These are phyloP conservation scores for Novumbra hubbsi DNA, from an alignment of 2,797 vertebrate genomes.

Conservation along the genomic window DNA sequence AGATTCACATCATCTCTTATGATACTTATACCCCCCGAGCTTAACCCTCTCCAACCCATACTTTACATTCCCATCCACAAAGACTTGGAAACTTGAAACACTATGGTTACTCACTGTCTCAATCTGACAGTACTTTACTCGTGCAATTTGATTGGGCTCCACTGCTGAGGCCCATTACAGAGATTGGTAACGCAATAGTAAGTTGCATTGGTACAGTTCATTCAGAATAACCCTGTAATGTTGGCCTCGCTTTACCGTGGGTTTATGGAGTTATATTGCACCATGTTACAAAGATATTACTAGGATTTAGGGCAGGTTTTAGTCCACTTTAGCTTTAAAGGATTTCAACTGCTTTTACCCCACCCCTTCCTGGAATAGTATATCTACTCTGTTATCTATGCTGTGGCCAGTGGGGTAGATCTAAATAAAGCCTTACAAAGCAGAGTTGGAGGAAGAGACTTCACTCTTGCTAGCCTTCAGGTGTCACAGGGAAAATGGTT, in stretches of 20 bases:
- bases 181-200: not conserved
- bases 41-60: not conserved
- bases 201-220: not conserved
- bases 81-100: slow-evolving; percentile 3
- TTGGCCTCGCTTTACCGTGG: not conserved
- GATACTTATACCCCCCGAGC: not conserved
- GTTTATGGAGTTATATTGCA: not conserved
- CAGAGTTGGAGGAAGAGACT: slow-evolving; percentile 25
- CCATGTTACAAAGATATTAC: slow-evolving; percentile 10
- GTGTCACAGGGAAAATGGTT: slow-evolving; percentile 44
- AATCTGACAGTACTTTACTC: not conserved
- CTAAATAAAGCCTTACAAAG: slow-evolving; percentile 23
- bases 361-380: not conserved
- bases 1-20: slow-evolving; percentile 7
- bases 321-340: slow-evolving; percentile 10
- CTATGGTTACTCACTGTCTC: not conserved
- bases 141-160: not conserved
- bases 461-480: slow-evolving; percentile 39
- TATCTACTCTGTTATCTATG: slow-evolving; percentile 19
- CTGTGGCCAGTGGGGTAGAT: slow-evolving; percentile 4
- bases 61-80: not conserved
- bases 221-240: not conserved
- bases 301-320: slow-evolving; percentile 22
- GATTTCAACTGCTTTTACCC: not conserved
- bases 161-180: not conserved